phyloP scores from a whole-genome alignment of 2,888 invertebrate genomes.

The Noctua fimbriata region DNA sequence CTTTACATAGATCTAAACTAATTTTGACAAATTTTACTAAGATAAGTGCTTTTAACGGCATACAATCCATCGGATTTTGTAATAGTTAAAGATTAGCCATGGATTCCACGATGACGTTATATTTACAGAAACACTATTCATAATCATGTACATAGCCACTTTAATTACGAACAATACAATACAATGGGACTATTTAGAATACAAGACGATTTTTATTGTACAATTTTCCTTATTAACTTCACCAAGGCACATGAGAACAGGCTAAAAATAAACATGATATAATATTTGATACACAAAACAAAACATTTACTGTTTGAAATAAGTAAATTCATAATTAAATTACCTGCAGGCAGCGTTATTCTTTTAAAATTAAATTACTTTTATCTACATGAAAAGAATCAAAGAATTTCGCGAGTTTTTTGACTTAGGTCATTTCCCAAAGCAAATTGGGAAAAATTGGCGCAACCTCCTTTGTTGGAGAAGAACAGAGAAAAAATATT shows the following conservation, averaged over 20 bases:
- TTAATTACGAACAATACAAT: background rate
- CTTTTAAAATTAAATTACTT: conserved; percentile 26
- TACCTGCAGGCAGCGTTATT: conserved; percentile 12
- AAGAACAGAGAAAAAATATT: background rate
- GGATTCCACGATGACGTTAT: background rate
- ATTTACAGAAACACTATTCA: background rate
- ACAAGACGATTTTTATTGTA: conserved; percentile 4
- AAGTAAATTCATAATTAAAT: conserved; percentile 17
- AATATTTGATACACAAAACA: conserved; percentile 16
- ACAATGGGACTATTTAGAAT: conserved; percentile 8
- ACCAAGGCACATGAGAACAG: background rate
- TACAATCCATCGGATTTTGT: too few relatives aligned
- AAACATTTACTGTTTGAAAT: background rate
- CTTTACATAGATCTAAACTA: background rate
- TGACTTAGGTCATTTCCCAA: background rate
- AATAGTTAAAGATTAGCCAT: background rate
- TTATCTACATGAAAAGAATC: conserved; percentile 31
- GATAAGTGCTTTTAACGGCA: background rate
- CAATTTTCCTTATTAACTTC: conserved; percentile 25
- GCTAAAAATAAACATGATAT: conserved; percentile 25
- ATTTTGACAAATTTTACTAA: background rate
- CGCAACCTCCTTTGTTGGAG: background rate
- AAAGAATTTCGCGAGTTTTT: conserved; percentile 19
- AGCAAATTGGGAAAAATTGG: background rate
- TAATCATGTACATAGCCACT: background rate